These are phyloP conservation scores for Monarcha castaneiventris DNA, from an alignment of 2,113 vertebrate species.

Conservation along the genomic window DNA sequence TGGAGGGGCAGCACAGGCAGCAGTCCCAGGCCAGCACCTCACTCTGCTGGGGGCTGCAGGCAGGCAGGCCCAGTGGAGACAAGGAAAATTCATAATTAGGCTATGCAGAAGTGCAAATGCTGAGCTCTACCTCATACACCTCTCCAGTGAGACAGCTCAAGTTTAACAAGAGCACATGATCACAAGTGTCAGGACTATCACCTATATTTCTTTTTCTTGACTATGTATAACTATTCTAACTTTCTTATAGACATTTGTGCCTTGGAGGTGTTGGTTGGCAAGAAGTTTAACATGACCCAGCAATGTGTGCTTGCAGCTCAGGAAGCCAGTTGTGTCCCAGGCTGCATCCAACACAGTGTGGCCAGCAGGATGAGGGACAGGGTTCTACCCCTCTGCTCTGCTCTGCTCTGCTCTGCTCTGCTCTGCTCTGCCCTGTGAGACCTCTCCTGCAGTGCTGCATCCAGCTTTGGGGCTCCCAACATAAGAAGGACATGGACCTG, in stretches of 20 bases:
- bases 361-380: accelerated
- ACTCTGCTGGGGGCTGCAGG: not conserved
- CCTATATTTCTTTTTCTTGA: not conserved
- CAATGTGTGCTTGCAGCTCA: accelerated
- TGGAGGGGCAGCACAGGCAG: not conserved
- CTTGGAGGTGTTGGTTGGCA: not conserved
- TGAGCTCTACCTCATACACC: not conserved
- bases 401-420: too few species aligned
- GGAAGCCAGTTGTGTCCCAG: not conserved
- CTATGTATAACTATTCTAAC: not conserved
- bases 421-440: not conserved
- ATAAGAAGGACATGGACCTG: not conserved
- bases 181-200: not conserved
- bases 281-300: not conserved
- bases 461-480: not conserved
- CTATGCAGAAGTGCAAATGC: not conserved
- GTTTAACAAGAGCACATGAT: not conserved
- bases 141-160: not conserved
- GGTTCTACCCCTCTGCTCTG: not conserved
- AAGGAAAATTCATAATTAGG: not conserved
- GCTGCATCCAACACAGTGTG: accelerated
- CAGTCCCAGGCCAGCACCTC: not conserved
- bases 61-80: not conserved
- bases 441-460: not conserved
- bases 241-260: not conserved